phyloP scores from a whole-genome alignment of 2,113 vertebrate species.

The Phrynosoma blainvillii region DNA sequence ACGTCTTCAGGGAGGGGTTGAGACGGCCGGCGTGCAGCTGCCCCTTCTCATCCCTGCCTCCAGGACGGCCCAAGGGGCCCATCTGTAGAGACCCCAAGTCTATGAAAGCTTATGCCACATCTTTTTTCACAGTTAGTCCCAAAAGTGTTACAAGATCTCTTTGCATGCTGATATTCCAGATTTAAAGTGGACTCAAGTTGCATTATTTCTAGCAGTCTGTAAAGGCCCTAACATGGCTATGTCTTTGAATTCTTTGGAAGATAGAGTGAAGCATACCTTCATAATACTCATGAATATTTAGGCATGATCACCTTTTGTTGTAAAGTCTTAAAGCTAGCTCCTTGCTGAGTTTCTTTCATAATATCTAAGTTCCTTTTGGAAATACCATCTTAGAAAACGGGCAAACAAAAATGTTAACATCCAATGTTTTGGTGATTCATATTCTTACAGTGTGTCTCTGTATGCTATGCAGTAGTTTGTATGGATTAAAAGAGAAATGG shows the following conservation, averaged over 20 bases:
- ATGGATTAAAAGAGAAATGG: constrained; percentile 13
- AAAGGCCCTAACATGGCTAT: too few species aligned
- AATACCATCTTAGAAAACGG: background rate
- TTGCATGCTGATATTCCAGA: too few species aligned
- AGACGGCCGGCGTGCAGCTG: too few species aligned
- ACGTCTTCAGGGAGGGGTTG: too few species aligned
- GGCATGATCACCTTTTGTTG: background rate
- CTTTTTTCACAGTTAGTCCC: too few species aligned
- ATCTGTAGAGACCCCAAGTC: too few species aligned
- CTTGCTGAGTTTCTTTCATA: constrained; percentile 28
- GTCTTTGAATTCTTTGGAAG: background rate
- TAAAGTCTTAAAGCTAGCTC: background rate
- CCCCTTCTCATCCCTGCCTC: too few species aligned
- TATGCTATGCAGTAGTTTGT: constrained; percentile 1
- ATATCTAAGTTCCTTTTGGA: background rate
- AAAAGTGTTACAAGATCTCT: too few species aligned
- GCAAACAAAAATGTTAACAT: constrained; percentile 37
- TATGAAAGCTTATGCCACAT: too few species aligned
- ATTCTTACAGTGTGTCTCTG: background rate
- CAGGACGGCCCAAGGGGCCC: too few species aligned
- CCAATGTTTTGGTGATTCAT: background rate
- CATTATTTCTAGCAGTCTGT: too few species aligned
- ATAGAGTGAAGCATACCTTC: background rate
- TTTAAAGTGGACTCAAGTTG: too few species aligned
- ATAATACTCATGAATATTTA: background rate